Evolutionary conservation across 1,140 invertebrate genomes (phyloP).

Genomic region (Neotoxoptera formosana): DNA sequence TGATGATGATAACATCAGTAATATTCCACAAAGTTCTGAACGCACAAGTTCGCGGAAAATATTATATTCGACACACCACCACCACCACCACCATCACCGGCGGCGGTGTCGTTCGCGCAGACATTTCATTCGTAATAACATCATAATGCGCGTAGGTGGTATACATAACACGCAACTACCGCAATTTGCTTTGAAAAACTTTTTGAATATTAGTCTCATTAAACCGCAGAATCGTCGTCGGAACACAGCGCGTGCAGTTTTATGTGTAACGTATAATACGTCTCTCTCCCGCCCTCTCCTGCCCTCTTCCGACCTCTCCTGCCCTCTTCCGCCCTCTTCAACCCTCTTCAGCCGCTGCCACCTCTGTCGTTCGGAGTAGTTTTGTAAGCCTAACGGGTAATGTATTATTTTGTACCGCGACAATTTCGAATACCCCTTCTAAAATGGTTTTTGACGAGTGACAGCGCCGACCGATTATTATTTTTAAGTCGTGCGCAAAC

Average conservation of each 20-base stretch:
- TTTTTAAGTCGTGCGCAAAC: background rate
- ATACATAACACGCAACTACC: background rate
- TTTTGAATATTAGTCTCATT: conserved; percentile 10
- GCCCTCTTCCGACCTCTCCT: too few species aligned
- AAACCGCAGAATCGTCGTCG: background rate
- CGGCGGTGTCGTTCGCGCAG: background rate
- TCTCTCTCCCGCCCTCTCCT: background rate
- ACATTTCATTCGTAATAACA: conserved; percentile 10
- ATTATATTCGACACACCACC: background rate
- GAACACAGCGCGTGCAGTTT: background rate
- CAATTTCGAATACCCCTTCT: background rate
- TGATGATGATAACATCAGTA: background rate
- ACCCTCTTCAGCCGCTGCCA: background rate
- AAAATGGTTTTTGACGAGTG: background rate
- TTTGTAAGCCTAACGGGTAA: background rate
- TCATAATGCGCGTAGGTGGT: background rate
- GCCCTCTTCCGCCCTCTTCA: too few species aligned
- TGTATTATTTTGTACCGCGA: background rate
- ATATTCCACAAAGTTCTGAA: background rate
- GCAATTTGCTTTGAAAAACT: background rate
- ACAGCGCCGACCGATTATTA: background rate
- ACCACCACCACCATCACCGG: background rate
- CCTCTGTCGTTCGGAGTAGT: background rate
- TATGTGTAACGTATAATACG: background rate
- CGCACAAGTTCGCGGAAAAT: background rate